Base-by-base conservation (phyloP, 2,888 invertebrate genomes). In the Petrolisthes manimaculis region DNA sequence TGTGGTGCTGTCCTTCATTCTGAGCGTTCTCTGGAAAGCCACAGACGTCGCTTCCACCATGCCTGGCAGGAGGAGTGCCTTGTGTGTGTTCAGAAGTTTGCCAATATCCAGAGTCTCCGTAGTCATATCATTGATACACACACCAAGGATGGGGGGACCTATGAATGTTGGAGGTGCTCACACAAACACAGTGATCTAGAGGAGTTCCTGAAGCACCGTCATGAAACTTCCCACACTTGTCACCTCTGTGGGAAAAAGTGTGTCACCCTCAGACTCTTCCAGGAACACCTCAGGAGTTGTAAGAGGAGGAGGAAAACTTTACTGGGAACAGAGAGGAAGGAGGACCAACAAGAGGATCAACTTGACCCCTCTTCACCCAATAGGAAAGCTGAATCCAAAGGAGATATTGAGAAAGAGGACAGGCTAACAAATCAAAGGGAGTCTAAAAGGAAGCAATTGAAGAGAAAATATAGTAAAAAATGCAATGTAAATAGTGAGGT, bases 41-140 rank as follows among this genome's bases (percentile, higher is more conserved):
- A 88, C 83, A 18, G 37, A 1, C 88, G 81, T 24, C 79, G 84
- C 6, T 88, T 75, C 55, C 88, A 88, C 75, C 56, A 84, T 24
- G 88, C 79, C 21, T 88, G 80, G 88, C 37, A 84, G 24, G 88
- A 84, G 0, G 88, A 88, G 77, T 88, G 88, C 61, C 79, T 74
- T 21, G 21, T 88, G 0, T 88, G 88, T 67, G 88, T 80, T 6
- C 54, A 74, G 24, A 84, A 84, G 71, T 88, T 88, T 55, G 54
- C 75, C 5, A 88, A 80, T 37, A 6, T 24, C n/a, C 77, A 75
- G n/a, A 81, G 77, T 55, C 75, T 88, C 5, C 84, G 88, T 37
- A 24, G n/a, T 0, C 88, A 88, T 37, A 83, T 88, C 18, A 67
- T 79, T 21, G 81, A 75, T 2, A 53, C 37, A 4, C 88, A 88